A percentile compares a stretch with the other conserved stretches of the same genome.
Conservation (phyloP, 1,140 invertebrate species). For the Drosophila nikananu region DNA sequence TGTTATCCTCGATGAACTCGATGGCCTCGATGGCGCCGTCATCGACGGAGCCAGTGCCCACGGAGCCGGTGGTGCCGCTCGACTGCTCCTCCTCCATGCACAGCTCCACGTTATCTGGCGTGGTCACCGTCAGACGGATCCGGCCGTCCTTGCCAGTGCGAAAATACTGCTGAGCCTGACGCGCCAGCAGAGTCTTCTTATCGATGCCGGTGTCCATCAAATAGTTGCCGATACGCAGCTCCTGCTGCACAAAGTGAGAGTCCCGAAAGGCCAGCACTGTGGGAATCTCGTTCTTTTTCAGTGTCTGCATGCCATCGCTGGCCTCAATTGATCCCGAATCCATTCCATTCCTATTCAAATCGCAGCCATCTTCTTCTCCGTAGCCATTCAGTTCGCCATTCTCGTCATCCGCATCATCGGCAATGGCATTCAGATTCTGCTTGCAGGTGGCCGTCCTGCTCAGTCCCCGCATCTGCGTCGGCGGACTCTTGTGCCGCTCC, state of each 20-base stretch:
- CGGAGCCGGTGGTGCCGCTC: conserved; percentile 46
- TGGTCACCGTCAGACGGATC: conserved; percentile 78
- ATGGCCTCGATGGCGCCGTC: conserved; percentile 80
- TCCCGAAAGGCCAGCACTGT: conserved; percentile 82
- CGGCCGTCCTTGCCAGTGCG: conserved; percentile 63
- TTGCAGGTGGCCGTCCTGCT: conserved; percentile 73
- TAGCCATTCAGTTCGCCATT: conserved; percentile 25
- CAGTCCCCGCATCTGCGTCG: conserved; percentile 29
- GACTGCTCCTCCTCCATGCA: conserved; percentile 75
- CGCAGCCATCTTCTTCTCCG: conserved; percentile 10
- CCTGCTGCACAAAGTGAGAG: conserved; percentile 84
- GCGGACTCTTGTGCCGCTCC: conserved; percentile 62
- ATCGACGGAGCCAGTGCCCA: conserved; percentile 59
- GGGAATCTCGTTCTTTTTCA: conserved; percentile 84
- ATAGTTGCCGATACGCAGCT: conserved; percentile 83
- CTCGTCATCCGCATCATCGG: conserved; percentile 51
- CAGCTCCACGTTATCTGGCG: conserved; percentile 80
- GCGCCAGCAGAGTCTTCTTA: conserved; percentile 68
- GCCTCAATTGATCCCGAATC: conserved; percentile 27
- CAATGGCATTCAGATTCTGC: conserved; percentile 76
- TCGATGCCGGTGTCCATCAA: conserved; percentile 84
- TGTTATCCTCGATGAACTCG: conserved; percentile 61
- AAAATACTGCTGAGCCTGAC: conserved; percentile 61
- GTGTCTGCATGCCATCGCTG: conserved; percentile 57
- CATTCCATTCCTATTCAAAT: conserved; percentile 16